phyloP scores from a whole-genome alignment of 2,113 vertebrate genomes.

The Centropus unirufus region DNA sequence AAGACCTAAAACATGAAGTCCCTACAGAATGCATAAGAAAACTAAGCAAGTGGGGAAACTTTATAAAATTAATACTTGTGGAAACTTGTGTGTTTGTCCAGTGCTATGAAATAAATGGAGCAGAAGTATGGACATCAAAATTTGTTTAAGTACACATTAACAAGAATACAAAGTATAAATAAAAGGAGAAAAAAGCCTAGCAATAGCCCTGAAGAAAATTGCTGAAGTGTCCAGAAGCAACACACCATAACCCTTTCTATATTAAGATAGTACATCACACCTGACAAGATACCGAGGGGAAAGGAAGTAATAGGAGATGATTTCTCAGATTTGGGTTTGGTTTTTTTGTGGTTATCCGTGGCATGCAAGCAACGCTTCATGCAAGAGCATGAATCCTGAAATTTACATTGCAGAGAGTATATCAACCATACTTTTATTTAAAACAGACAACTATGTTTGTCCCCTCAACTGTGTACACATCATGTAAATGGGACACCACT shows the following conservation, averaged over 20 bases:
- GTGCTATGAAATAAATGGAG: constrained; percentile 56
- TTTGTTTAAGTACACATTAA: constrained; percentile 49
- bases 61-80: neutral
- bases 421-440: neutral
- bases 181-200: constrained; percentile 44
- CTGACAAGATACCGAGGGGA: constrained; percentile 55
- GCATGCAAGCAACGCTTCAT: neutral
- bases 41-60: neutral
- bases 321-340: neutral
- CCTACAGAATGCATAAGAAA: neutral
- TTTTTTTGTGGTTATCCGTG: neutral
- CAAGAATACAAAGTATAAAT: constrained; percentile 43
- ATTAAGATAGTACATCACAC: constrained; percentile 76
- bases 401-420: neutral
- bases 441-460: neutral
- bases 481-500: neutral
- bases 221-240: constrained; percentile 60
- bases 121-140: constrained; percentile 40
- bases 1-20: neutral
- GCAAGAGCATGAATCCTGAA: neutral
- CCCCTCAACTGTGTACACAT: fast-evolving
- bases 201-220: constrained; percentile 43
- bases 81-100: neutral
- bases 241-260: constrained; percentile 47
- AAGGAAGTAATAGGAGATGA: neutral